Conservation (phyloP, 2,113 vertebrate species). For the Embiotoca jacksoni region DNA sequence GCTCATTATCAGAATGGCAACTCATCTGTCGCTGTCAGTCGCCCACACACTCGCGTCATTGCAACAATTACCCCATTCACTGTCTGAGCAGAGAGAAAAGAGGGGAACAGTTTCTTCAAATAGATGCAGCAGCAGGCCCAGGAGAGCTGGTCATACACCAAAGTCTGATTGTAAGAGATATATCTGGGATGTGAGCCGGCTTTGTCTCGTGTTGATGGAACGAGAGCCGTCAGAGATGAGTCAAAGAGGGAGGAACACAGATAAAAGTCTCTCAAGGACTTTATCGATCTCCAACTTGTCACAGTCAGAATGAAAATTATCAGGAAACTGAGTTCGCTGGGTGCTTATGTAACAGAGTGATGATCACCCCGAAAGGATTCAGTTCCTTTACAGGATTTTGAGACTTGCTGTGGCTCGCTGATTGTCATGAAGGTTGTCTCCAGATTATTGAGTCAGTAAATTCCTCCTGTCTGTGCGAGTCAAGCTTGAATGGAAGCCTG, state of each 20-base stretch:
- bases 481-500: neutral
- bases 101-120: constrained; percentile 31
- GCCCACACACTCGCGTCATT: constrained; percentile 62
- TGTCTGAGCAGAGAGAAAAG: constrained; percentile 38
- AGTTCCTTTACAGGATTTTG: neutral
- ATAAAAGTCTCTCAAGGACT: constrained; percentile 32
- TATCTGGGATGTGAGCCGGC: constrained; percentile 13
- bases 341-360: neutral
- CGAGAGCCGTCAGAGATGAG: constrained; percentile 18
- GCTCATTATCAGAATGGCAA: constrained; percentile 62
- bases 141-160: neutral
- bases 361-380: constrained; percentile 10
- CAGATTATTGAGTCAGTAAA: constrained; percentile 3
- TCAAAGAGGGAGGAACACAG: constrained; percentile 22
- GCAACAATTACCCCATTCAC: constrained; percentile 62
- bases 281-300: neutral
- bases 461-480: neutral
- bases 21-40: constrained; percentile 52
- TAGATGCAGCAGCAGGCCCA: constrained; percentile 27
- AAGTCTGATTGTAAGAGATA: constrained; percentile 10
- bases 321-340: neutral
- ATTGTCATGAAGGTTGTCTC: neutral
- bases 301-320: neutral
- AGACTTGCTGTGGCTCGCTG: constrained; percentile 15
- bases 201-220: constrained; percentile 48